These are phyloP conservation scores for Cyrtodaria siliqua DNA, from an alignment of 2,888 invertebrate species.

Conservation along the genomic window DNA sequence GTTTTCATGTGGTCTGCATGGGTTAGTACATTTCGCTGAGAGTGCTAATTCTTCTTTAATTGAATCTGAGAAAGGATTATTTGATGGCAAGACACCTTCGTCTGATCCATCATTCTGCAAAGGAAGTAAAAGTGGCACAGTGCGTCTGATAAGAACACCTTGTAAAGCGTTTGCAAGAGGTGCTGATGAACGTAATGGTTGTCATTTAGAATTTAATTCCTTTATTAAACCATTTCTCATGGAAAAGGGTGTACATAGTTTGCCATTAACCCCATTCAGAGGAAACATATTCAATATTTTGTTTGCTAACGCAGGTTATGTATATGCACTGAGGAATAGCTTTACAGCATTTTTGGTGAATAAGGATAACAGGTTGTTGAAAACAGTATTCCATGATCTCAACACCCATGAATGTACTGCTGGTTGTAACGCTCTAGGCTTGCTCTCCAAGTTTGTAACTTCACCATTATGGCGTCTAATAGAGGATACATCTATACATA, in stretches of 20 bases:
- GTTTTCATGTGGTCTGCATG: conserved; percentile 66
- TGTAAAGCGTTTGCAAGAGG: conserved; percentile 58
- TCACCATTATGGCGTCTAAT: conserved; percentile 45
- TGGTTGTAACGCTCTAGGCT: conserved; percentile 59
- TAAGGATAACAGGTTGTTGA: conserved; percentile 42
- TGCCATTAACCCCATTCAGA: conserved; percentile 44
- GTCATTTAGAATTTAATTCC: conserved; percentile 29
- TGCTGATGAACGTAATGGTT: conserved; percentile 56
- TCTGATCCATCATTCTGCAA: conserved; percentile 40
- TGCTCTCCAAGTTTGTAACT: conserved; percentile 48
- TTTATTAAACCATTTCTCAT: conserved; percentile 38
- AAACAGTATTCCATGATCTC: conserved; percentile 49
- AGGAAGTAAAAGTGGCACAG: conserved; percentile 40
- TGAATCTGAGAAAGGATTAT: conserved; percentile 39
- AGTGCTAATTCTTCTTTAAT: conserved; percentile 24
- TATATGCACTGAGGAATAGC: conserved; percentile 45
- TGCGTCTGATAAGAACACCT: conserved; percentile 27
- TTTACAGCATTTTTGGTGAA: conserved; percentile 42
- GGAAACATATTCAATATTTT: conserved; percentile 63
- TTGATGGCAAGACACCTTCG: conserved; percentile 28
- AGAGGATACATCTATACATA: conserved; percentile 39
- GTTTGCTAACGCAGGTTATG: conserved; percentile 41
- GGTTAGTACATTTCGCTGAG: conserved; percentile 59
- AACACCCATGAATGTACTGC: conserved; percentile 53
- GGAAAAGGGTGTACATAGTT: conserved; percentile 17